phyloP scores from a whole-genome alignment of 2,888 invertebrate species.

The Smittia aterrima region DNA sequence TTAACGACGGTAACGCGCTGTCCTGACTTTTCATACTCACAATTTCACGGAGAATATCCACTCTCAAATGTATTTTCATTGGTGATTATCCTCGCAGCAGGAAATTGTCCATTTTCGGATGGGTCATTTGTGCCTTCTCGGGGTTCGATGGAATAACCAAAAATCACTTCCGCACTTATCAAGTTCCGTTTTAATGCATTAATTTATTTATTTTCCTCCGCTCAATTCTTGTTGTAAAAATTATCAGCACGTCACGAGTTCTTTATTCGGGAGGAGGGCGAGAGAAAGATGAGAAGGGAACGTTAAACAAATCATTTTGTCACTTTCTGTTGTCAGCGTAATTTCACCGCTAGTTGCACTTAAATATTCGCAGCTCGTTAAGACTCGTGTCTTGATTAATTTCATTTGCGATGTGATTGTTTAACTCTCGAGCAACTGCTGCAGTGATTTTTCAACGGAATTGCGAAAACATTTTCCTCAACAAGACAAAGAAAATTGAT shows the following conservation, averaged over 20 bases:
- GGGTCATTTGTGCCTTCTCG: slow-evolving; percentile 24
- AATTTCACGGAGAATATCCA: slow-evolving; percentile 32
- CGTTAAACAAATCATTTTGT: background rate
- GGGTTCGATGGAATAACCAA: background rate
- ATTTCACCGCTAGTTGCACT: too few species aligned
- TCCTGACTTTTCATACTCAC: slow-evolving; percentile 27
- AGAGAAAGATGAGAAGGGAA: background rate
- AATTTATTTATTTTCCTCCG: slow-evolving; percentile 7
- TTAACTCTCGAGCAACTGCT: too few species aligned
- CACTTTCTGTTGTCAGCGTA: background rate
- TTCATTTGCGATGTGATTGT: too few species aligned
- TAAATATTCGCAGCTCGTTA: too few species aligned
- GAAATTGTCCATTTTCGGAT: slow-evolving; percentile 38
- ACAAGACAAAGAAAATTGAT: too few species aligned
- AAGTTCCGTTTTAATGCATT: slow-evolving; percentile 15
- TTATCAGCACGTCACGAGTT: too few species aligned
- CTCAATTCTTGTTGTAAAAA: background rate
- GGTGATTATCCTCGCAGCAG: slow-evolving; percentile 31
- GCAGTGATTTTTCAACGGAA: too few species aligned
- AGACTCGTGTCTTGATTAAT: too few species aligned
- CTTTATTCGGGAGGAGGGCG: too few species aligned
- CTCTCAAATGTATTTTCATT: slow-evolving; percentile 31
- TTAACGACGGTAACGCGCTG: too few species aligned
- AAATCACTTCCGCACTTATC: slow-evolving; percentile 26
- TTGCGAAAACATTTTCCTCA: too few species aligned